A percentile compares a stretch with the other conserved stretches of the same genome.
Conservation (phyloP, 2,888 invertebrate genomes). For the Xanthorhoe designata region DNA sequence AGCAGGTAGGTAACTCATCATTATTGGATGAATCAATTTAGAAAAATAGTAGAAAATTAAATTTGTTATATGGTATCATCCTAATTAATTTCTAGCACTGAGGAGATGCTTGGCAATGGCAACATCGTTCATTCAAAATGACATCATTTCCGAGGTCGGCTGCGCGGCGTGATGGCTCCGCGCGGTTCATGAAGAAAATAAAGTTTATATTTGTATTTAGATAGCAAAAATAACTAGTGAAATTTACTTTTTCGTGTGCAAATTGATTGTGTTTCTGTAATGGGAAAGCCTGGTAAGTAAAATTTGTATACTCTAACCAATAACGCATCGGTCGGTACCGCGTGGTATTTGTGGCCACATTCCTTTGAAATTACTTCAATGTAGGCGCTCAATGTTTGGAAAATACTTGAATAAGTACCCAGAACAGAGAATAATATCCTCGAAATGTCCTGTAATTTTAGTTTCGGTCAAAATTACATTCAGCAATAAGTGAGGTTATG, state of each 20-base stretch:
- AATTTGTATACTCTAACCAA: slow-evolving; percentile 11
- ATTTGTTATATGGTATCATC: background rate
- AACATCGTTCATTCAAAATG: slow-evolving; percentile 60
- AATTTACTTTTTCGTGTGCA: slow-evolving; percentile 39
- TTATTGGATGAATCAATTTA: no score
- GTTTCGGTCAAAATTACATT: background rate
- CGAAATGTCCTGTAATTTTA: background rate
- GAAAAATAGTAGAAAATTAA: background rate
- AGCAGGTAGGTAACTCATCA: no score
- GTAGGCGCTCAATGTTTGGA: background rate
- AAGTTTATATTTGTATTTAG: slow-evolving; percentile 69
- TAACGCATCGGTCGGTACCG: slow-evolving; percentile 50
- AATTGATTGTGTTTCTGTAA: slow-evolving; percentile 47
- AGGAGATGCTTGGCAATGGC: slow-evolving; percentile 40
- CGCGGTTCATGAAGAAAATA: slow-evolving; percentile 63
- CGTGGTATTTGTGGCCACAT: slow-evolving; percentile 46
- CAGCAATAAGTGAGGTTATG: background rate
- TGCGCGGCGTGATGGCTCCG: slow-evolving; percentile 68
- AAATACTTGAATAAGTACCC: background rate
- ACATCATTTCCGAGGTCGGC: slow-evolving; percentile 70
- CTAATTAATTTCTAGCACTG: background rate
- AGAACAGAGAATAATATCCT: background rate
- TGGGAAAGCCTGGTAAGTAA: slow-evolving; percentile 79
- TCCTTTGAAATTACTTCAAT: slow-evolving; percentile 23
- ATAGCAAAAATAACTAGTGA: slow-evolving; percentile 52